A percentile compares a stretch with the other conserved stretches of the same genome.
Evolutionary conservation across 1,140 invertebrate species (phyloP).

Genomic region (Ceratina australensis): DNA sequence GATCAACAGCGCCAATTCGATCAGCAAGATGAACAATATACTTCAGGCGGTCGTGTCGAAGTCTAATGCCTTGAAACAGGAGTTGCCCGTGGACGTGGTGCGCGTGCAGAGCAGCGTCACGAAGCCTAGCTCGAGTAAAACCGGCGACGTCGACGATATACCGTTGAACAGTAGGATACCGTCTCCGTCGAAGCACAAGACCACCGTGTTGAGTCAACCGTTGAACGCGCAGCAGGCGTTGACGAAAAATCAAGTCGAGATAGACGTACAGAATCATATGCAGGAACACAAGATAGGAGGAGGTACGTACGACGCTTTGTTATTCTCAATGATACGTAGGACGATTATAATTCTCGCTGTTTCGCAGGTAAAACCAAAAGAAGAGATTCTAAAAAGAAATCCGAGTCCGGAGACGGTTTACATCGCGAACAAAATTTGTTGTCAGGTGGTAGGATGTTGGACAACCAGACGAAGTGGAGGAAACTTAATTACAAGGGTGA

Average conservation of each 20-base stretch:
- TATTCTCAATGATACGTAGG: background rate
- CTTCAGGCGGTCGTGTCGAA: constrained; percentile 73
- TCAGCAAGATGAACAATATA: constrained; percentile 75
- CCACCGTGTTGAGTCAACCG: constrained; percentile 70
- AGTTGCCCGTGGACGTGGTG: constrained; percentile 64
- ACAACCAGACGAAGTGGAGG: constrained; percentile 77
- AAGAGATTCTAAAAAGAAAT: constrained; percentile 80
- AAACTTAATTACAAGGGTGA: constrained; percentile 77
- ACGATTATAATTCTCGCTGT: constrained; percentile 11
- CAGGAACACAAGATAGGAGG: constrained; percentile 79
- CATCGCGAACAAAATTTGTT: constrained; percentile 78
- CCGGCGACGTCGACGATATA: constrained; percentile 77
- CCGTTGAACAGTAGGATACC: constrained; percentile 78
- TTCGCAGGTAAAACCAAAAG: constrained; percentile 78
- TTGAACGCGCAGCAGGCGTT: constrained; percentile 69
- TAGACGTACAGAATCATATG: constrained; percentile 75
- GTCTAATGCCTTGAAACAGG: constrained; percentile 77
- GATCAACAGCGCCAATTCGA: constrained; percentile 73
- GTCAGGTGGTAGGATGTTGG: constrained; percentile 76
- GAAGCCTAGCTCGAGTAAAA: constrained; percentile 72
- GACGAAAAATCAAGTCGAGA: constrained; percentile 71
- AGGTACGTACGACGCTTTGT: constrained; percentile 63
- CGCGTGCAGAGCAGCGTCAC: constrained; percentile 64
- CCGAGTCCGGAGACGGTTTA: constrained; percentile 76
- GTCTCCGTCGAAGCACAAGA: constrained; percentile 76